Conservation (phyloP, 2,113 vertebrate species). For the Sitta europaea region DNA sequence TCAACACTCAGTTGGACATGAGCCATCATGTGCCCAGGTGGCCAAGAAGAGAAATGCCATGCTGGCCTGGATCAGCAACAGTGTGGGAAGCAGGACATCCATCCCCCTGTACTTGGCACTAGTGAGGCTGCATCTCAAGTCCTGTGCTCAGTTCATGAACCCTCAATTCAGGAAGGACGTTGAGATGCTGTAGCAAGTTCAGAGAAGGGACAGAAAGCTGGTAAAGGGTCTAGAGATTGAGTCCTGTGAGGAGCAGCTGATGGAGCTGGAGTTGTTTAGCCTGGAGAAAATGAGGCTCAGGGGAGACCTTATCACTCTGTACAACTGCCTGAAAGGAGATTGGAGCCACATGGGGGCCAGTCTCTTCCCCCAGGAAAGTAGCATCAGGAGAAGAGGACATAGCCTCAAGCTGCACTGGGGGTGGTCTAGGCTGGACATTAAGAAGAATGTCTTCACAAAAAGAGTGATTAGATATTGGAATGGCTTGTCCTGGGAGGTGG, state of each 20-base stretch:
- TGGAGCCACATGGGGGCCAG: background rate
- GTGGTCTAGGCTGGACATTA: background rate
- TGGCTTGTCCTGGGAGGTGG: background rate
- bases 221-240: background rate
- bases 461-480: background rate
- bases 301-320: background rate
- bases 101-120: fast-evolving
- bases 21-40: background rate
- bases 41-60: too few relatives aligned
- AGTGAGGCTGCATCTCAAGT: fast-evolving
- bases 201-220: background rate
- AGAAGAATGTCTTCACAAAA: background rate
- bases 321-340: background rate
- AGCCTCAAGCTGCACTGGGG: background rate
- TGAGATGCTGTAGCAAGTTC: background rate
- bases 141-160: background rate
- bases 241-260: background rate
- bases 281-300: background rate
- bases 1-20: background rate
- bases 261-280: background rate
- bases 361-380: background rate
- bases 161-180: background rate
- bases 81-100: background rate
- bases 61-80: background rate
- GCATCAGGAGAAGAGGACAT: background rate